Percentiles rank a stretch among this genome's conserved stretches.
Conservation (phyloP, 2,888 invertebrate species). For the Nyleta sp. region DNA sequence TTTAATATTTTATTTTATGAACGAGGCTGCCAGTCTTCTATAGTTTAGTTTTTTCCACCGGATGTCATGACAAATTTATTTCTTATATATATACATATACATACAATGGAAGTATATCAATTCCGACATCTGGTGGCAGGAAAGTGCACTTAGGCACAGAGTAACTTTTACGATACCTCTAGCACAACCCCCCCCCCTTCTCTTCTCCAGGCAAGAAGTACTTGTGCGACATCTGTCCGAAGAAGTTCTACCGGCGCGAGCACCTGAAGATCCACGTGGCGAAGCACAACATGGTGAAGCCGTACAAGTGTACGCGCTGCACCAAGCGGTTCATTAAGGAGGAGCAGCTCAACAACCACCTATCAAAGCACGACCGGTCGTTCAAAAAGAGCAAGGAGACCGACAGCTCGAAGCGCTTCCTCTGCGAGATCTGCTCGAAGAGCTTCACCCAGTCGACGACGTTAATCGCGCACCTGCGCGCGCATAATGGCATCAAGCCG, state of each 20-base stretch:
- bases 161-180: too few relatives aligned
- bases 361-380: conserved; percentile 78
- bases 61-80: too few relatives aligned
- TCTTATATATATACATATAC: too few relatives aligned
- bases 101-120: too few relatives aligned
- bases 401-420: conserved; percentile 78
- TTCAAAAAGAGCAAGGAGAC: conserved; percentile 79
- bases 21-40: too few relatives aligned
- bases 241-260: conserved; percentile 80
- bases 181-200: too few relatives aligned
- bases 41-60: too few relatives aligned
- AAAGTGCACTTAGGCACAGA: too few relatives aligned
- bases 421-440: conserved; percentile 81
- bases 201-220: conserved; percentile 76
- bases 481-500: conserved; percentile 81
- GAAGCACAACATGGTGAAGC: conserved; percentile 81
- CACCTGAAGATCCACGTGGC: conserved; percentile 81
- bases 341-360: conserved; percentile 78
- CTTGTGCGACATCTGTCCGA: conserved; percentile 80
- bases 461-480: conserved; percentile 78
- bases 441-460: conserved; percentile 81
- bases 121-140: too few relatives aligned
- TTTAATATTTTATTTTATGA: too few relatives aligned
- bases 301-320: conserved; percentile 79
- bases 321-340: conserved; percentile 81